Base-by-base conservation (phyloP, 2,888 invertebrate species). In the Acleris laterana region DNA sequence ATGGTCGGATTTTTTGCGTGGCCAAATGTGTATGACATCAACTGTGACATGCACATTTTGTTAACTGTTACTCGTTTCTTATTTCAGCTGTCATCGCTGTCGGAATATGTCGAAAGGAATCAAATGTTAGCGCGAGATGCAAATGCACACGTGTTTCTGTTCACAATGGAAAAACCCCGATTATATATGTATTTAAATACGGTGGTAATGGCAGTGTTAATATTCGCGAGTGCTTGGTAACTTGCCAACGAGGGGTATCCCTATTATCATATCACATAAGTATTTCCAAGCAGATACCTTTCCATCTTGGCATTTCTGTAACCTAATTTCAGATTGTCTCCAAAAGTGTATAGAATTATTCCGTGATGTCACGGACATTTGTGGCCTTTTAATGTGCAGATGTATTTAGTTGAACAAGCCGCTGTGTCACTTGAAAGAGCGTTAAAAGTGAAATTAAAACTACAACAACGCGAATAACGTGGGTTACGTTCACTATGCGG, bases 21-120 rank as follows among this genome's bases (percentile, higher is more conserved):
- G 19, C 57, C 68, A 61, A 69, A 70, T 63, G 56, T 62, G 58
- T 61, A 58, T 72, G 73, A 74, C 72, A 68, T 73, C 70, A 70
- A 61, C 44, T 63, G 11, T 56, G 58, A 67, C 57, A 60, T 63
- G 67, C 63, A 63, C 11, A 58, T 57, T 62, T 62, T 50, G 61
- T 46, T 60, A 62, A 59, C 68, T 60, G 57, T 25, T 49, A 55
- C 38, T 62, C 55, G 25, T 63, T 57, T 63, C 48, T 32, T 13
- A n/a, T 50, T 11, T 46, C 46, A 25, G 48, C 42, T 53, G 53
- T 48, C 16, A 20, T 11, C n/a, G 32, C 22, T 49, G 17, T 49
- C 1, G 7, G 13, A 17, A 16, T 46, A 46, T 5, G 16, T 16
- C 5, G 5, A 46, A 17, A 46, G 5, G 5, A 16, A 1, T 6